phyloP scores from a whole-genome alignment of 2,113 vertebrate genomes.

The Noctilio leporinus region DNA sequence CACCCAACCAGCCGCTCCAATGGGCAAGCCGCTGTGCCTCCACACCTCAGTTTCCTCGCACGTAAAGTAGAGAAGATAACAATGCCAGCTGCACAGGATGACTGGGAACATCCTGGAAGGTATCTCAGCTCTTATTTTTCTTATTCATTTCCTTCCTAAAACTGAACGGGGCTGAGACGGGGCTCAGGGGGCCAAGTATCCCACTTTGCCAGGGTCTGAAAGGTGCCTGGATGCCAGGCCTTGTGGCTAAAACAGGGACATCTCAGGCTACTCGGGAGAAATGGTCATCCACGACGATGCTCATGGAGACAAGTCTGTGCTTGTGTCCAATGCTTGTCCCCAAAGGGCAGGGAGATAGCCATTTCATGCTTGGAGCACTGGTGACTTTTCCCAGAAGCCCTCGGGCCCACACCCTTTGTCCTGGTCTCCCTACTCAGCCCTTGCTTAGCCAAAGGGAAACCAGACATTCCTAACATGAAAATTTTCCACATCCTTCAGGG shows the following conservation, averaged over 20 bases:
- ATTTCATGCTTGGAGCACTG: neutral
- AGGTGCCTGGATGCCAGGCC: neutral
- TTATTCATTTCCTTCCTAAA: neutral
- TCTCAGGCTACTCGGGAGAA: neutral
- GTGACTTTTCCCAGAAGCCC: conserved; percentile 14
- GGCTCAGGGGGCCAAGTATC: neutral
- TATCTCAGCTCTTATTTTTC: neutral
- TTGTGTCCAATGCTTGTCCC: rapidly evolving
- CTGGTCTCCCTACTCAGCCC: conserved; percentile 47
- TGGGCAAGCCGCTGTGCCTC: rapidly evolving
- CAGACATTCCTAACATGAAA: conserved; percentile 65
- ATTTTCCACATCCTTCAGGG: conserved; percentile 70
- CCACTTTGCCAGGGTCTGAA: neutral
- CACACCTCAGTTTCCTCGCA: neutral
- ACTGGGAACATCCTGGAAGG: neutral
- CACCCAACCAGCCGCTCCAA: rapidly evolving
- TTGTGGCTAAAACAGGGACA: neutral
- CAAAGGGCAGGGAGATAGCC: neutral
- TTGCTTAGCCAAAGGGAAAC: conserved; percentile 46
- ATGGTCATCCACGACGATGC: neutral
- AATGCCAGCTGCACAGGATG: too few relatives aligned
- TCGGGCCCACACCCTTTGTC: neutral
- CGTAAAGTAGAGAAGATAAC: neutral
- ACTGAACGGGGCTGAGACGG: neutral
- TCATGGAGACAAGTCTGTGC: neutral